Conservation (phyloP, 2,113 vertebrate genomes). For the Phyllostomus discolor region DNA sequence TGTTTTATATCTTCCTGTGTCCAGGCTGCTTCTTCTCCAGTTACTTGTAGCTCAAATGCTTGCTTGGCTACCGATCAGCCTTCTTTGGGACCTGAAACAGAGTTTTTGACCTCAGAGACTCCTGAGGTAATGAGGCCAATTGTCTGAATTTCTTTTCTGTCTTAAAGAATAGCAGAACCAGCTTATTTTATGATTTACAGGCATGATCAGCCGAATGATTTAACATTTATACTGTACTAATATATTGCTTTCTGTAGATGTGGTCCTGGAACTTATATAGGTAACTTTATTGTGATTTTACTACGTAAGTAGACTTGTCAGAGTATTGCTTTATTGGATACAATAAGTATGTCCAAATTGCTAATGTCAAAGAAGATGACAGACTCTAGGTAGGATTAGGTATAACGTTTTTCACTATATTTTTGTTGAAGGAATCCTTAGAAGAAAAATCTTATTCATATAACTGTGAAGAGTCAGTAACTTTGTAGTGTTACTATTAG, state of each 20-base stretch:
- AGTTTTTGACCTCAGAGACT: slow-evolving; percentile 74
- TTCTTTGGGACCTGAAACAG: slow-evolving; percentile 79
- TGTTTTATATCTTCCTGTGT: slow-evolving; percentile 32
- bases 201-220: background rate
- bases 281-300: background rate
- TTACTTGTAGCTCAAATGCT: slow-evolving; percentile 74
- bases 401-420: background rate
- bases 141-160: slow-evolving; percentile 39
- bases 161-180: slow-evolving; percentile 4
- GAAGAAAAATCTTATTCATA: background rate
- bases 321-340: background rate
- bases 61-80: slow-evolving; percentile 76
- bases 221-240: background rate
- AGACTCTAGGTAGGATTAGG: background rate
- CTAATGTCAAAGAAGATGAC: background rate
- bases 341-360: background rate
- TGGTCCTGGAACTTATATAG: background rate
- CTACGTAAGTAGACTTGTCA: background rate
- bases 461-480: background rate
- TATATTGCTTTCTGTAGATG: background rate
- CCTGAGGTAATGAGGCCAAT: slow-evolving; percentile 71
- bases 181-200: background rate
- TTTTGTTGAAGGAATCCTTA: background rate
- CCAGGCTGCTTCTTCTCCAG: slow-evolving; percentile 74
- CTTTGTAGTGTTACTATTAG: background rate